phyloP scores from a whole-genome alignment of 2,888 invertebrate species.

The Odiellus spinosus region DNA sequence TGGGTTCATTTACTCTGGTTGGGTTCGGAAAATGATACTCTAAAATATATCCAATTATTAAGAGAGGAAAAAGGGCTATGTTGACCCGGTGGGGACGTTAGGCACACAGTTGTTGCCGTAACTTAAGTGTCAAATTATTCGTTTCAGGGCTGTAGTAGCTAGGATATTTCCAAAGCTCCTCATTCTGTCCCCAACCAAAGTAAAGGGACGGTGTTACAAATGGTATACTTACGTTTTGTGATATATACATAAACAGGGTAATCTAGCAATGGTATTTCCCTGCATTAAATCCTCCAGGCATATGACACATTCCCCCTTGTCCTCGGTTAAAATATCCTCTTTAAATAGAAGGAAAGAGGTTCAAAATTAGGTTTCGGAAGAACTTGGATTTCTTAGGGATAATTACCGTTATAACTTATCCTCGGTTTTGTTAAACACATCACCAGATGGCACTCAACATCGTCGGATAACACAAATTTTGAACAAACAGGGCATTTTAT shows the following conservation, averaged over 20 bases:
- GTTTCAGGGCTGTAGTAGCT: too few species aligned
- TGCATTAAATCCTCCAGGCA: conserved; percentile 90
- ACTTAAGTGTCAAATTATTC: too few species aligned
- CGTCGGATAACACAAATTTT: conserved; percentile 93
- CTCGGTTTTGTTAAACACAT: conserved; percentile 99
- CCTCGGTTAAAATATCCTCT: conserved; percentile 92
- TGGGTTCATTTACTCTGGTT: too few species aligned
- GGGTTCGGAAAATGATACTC: too few species aligned
- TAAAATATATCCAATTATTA: too few species aligned
- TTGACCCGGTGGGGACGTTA: too few species aligned
- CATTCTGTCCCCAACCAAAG: too few species aligned
- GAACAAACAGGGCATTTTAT: conserved; percentile 98
- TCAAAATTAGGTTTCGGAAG: neutral
- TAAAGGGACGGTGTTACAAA: too few species aligned
- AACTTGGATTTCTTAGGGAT: neutral
- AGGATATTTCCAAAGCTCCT: too few species aligned
- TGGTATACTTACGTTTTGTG: conserved; percentile 88
- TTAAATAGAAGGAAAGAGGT: conserved; percentile 33
- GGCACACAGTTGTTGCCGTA: too few species aligned
- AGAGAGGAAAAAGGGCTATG: too few species aligned
- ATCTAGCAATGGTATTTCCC: conserved; percentile 91
- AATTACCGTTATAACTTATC: conserved; percentile 92
- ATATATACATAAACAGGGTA: conserved; percentile 98
- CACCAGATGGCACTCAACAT: conserved; percentile 96
- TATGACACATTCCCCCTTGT: conserved; percentile 97